Evolutionary conservation across 2,888 invertebrate genomes (phyloP), one percentile per base, ranked within the genome.

Genomic region (Caradrina clavipalpis): DNA sequence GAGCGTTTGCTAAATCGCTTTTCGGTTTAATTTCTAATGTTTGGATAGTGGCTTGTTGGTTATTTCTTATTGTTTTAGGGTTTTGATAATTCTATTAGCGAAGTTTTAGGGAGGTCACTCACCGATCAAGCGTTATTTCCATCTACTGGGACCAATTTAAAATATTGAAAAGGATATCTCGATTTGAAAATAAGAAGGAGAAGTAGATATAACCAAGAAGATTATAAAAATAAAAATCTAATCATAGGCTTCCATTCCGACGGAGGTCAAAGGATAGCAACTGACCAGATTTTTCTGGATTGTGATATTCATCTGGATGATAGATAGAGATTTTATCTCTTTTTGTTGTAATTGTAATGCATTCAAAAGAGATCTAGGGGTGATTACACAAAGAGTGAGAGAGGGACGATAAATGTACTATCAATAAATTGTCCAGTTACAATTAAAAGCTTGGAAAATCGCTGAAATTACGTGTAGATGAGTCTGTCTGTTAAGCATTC

Each of bases 1-100:
- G 84, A 81, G 83, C 88, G 87, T 88, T 88, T 89, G 94, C 93
- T 93, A 92, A 93, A 93, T 90, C 90, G 66, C 62, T 85, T 85
- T 88, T 88, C 80, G 86, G 84, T 89, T 89, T 87, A 86, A 88
- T 86, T 88, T 88, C 88, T 89, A 90, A 89, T 87, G 82, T 83
- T 81, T 83, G 79, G 57, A 70, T 79, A 81, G 63, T 61, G 65
- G 68, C 56, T 51, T 31, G 51, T 76, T 62, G 57, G 62, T 54
- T 74, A 39, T 47, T 80, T 75, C 47, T 66, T 77, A 39, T 77
- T 77, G 62, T 70, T 19, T 71, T 61, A 15, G 21, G 61, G 45
- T 45, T 39, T 74, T 63, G 71, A 84, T 76, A 65, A 66, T 80
- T 84, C 66, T 69, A 80, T 82, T 77, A 76, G 58, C 42, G 47